Evolutionary conservation across 2,113 vertebrate genomes (phyloP), one percentile per base, ranked within the genome.

Genomic region (Spea bombifrons): DNA sequence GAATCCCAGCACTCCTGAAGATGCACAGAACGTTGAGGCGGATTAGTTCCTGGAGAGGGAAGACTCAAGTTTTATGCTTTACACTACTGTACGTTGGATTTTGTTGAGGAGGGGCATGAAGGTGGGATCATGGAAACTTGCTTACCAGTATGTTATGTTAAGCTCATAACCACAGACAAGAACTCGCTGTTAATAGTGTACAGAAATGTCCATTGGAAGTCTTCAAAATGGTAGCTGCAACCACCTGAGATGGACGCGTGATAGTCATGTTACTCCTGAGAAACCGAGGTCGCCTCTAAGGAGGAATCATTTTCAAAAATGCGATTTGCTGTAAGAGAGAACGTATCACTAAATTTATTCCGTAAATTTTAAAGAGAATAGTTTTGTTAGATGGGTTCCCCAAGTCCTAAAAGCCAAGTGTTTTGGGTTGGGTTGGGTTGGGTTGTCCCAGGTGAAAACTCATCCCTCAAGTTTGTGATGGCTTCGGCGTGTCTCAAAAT

Each of bases 1-100:
- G 17, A 53, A 50, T 17, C 69, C 15, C 59, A 66, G 49, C 63
- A 64, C 63, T 73, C 63, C 12, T 4, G 53, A 73, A 80, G 45
- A 68, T 49, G 53, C 15, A 7, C 71, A 61, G 65, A 57, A 13
- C 48, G 9, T 73, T 30, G 9, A 67, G 44, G 15, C 66, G 69
- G 49, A 67, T 73, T 44, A n/a, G 63, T 68, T 16, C 49, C 47
- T 76, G 44, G 46, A 50, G 8, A 17, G 43, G 10, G 8, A 48
- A 55, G 44, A 50, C 47, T 46, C 8, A 7, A 30, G 47, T 46
- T 66, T 48, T 48, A 17, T 50, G 3, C 44, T 72, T 30, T 66
- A 48, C n/a, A 43, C 17, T 50, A 44, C 50, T 48, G n/a, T 49
- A 74, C 44, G 16, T 59, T 55, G 69, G 15, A 44, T 66, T 73